Percentiles rank a stretch among this genome's conserved stretches.
Evolutionary conservation across 2,113 vertebrate species (phyloP).

Genomic region (Herpetotheres cachinnans): DNA sequence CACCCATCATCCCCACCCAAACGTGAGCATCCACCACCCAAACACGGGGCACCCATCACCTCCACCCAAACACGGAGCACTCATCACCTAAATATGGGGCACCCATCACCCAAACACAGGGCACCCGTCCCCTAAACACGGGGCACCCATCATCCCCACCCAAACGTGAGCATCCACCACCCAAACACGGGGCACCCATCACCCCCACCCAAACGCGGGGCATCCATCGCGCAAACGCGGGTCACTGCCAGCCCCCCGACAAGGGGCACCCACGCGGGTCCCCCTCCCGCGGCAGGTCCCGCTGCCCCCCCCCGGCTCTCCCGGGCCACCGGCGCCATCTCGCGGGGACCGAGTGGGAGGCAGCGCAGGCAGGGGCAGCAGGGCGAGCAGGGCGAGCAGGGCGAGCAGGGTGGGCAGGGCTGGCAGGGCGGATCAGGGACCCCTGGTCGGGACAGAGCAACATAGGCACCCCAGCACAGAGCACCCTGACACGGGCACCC

Average conservation of each 20-base stretch:
- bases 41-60: neutral
- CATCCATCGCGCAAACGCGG: no score
- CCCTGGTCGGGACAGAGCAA: neutral
- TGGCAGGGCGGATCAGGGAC: no score
- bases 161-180: neutral
- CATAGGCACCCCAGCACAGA: accelerated
- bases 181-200: neutral
- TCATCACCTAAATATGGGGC: no score
- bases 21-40: no score
- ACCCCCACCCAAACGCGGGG: neutral
- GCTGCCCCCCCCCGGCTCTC: neutral
- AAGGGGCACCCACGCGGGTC: neutral
- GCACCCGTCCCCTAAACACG: neutral
- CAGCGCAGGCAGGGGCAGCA: neutral
- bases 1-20: no score
- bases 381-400: no score
- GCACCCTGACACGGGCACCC: neutral
- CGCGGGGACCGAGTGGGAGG: neutral
- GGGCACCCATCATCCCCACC: neutral
- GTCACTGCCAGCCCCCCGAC: neutral
- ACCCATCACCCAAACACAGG: neutral
- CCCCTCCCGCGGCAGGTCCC: neutral
- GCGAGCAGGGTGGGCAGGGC: no score
- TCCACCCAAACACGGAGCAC: no score
- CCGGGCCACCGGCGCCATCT: conserved; percentile 10